Base-by-base conservation (phyloP, 2,888 invertebrate species). In the Callinectes sapidus region DNA sequence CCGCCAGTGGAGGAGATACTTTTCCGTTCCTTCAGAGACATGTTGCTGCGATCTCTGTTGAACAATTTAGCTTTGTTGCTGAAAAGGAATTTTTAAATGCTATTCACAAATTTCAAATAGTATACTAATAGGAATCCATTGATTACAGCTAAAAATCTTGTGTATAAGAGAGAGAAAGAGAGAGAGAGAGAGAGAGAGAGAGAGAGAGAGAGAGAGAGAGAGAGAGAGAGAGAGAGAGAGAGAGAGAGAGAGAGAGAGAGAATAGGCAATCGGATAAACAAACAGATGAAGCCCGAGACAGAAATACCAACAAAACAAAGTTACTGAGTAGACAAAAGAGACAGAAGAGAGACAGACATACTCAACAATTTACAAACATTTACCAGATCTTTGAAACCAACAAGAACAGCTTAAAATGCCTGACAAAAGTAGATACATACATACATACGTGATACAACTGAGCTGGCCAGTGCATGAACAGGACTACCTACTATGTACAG, bases 1-100 rank as follows among this genome's bases (percentile, higher is more conserved):
- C 96, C 96, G 10, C 96, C 96, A 1, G 94, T 91, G 6, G 92
- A 93, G 39, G 91, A 91, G 54, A 91, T 89, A 77, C 90, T 92
- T 89, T 90, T 92, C 39, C 92, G 55, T 71, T 94, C 94, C 89
- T 94, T 94, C 87, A 94, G 71, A 35, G 94, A 94, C 94, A 94
- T 94, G 86, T 94, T 94, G 66, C 91, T 94, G 85, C 92, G 91
- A 77, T 94, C 94, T 91, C 92, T 92, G 48, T 91, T 93, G 66
- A 94, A 94, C 85, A 94, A 89, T 66, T 94, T 94, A 85, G 81
- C 91, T 91, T 92, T 92, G 91, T 94, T 94, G 91, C 94, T 94
- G 94, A 61, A 92, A 92, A 92, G 71, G 66, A 89, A 91, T 55
- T 35, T 35, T 35, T 88, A 54, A 54, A 88, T 88, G 32, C 54